phyloP scores from a whole-genome alignment of 2,888 invertebrate genomes.

The Herminia tarsipennalis region DNA sequence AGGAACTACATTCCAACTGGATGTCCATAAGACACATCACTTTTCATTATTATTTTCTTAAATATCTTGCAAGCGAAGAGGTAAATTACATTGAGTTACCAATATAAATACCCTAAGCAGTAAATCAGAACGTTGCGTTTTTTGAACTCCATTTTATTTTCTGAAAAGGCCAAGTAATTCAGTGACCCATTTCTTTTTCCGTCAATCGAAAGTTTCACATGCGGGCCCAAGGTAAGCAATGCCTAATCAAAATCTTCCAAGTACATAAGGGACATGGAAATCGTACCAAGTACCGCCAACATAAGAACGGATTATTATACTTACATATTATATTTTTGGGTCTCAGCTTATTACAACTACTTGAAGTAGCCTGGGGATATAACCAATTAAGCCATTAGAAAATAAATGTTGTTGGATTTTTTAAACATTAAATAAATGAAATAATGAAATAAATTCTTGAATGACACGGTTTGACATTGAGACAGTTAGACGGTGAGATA shows the following conservation, averaged over 20 bases:
- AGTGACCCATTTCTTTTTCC: slow-evolving; percentile 32
- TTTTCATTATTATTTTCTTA: too few species aligned
- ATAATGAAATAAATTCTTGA: too few species aligned
- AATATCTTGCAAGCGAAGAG: too few species aligned
- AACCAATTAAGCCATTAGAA: slow-evolving; percentile 16
- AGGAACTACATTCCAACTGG: too few species aligned
- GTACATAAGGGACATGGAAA: slow-evolving; percentile 1
- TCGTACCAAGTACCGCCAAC: slow-evolving; percentile 6
- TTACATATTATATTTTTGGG: slow-evolving; percentile 11
- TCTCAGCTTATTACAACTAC: slow-evolving; percentile 15
- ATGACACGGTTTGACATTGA: neutral
- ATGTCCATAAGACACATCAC: too few species aligned
- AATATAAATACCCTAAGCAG: neutral
- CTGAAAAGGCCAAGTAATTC: slow-evolving; percentile 19
- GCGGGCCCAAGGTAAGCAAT: slow-evolving; percentile 44
- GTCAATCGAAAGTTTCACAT: slow-evolving; percentile 35
- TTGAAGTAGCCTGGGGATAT: slow-evolving; percentile 15
- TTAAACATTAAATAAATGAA: too few species aligned
- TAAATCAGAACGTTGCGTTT: slow-evolving; percentile 2
- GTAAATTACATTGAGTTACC: too few species aligned
- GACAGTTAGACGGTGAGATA: neutral
- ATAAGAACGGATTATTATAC: slow-evolving; percentile 12
- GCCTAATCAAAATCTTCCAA: slow-evolving; percentile 33
- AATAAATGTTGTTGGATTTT: too few species aligned
- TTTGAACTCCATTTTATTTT: slow-evolving; percentile 3